Evolutionary conservation across 2,888 invertebrate genomes (phyloP).

Genomic region (Microctonus hyperodae): DNA sequence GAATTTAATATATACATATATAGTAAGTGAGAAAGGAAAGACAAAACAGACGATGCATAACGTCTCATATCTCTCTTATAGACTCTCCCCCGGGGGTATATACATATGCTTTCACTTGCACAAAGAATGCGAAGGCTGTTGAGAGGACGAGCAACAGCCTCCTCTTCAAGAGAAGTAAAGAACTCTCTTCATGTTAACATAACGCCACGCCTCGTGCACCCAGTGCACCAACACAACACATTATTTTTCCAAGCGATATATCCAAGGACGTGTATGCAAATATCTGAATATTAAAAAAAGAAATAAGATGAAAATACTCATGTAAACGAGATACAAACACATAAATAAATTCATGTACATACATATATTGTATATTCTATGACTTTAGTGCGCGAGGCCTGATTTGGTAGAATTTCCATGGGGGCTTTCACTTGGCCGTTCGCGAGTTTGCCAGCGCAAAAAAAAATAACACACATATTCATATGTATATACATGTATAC

Average conservation of each 20-base stretch:
- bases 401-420: slow-evolving; percentile 20
- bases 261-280: background rate
- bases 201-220: slow-evolving; percentile 27
- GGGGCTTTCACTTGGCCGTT: slow-evolving; percentile 20
- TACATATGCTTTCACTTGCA: slow-evolving; percentile 32
- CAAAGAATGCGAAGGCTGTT: slow-evolving; percentile 59
- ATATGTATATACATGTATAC: too few relatives aligned
- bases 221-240: slow-evolving; percentile 28
- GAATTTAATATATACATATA: background rate
- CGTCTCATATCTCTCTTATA: slow-evolving; percentile 31
- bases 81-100: slow-evolving; percentile 29
- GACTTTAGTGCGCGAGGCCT: background rate
- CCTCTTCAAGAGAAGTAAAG: slow-evolving; percentile 5
- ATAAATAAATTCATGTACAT: background rate
- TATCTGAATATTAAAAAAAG: background rate
- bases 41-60: slow-evolving; percentile 16
- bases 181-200: slow-evolving; percentile 16
- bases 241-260: slow-evolving; percentile 4
- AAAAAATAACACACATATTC: too few relatives aligned
- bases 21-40: slow-evolving; percentile 3
- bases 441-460: slow-evolving; percentile 6
- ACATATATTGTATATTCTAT: background rate
- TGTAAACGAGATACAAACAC: too few relatives aligned
- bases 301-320: background rate
- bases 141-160: slow-evolving; percentile 32